phyloP scores from a whole-genome alignment of 2,888 invertebrate species.

The Acanthopleura granulata region DNA sequence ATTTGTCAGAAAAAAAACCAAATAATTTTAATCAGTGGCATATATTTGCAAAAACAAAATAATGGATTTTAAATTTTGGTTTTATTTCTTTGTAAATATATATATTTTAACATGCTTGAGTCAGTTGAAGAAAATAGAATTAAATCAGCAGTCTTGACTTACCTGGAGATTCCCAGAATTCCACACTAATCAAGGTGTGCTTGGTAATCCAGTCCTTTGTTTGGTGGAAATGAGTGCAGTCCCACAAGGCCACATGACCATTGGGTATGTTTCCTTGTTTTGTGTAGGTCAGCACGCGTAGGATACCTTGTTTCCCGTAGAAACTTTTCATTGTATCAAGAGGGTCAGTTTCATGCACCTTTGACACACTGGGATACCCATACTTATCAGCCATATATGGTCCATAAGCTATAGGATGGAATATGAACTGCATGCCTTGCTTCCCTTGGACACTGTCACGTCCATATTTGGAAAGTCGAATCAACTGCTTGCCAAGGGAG shows the following conservation, averaged over 20 bases:
- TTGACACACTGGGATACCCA: conserved; percentile 60
- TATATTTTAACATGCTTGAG: not conserved
- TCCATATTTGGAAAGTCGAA: conserved; percentile 58
- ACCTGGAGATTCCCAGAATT: conserved; percentile 69
- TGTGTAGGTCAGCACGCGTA: conserved; percentile 64
- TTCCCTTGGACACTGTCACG: conserved; percentile 59
- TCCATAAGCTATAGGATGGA: conserved; percentile 64
- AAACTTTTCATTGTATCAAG: conserved; percentile 55
- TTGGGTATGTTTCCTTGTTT: conserved; percentile 54
- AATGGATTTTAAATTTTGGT: not conserved
- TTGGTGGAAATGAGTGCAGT: conserved; percentile 66
- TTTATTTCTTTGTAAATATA: not conserved
- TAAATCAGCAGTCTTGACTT: conserved; percentile 8
- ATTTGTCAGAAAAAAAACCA: too few relatives aligned
- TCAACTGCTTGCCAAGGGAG: conserved; percentile 56
- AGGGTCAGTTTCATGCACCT: conserved; percentile 53
- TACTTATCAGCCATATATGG: conserved; percentile 65
- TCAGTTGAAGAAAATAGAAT: too few relatives aligned
- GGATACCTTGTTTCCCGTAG: conserved; percentile 62
- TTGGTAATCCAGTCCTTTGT: conserved; percentile 62
- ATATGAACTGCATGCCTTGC: conserved; percentile 60
- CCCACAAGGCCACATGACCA: conserved; percentile 67
- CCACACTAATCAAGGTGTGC: conserved; percentile 60
- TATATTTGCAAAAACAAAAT: not conserved
- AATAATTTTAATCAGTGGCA: too few relatives aligned